Percentiles rank a stretch among this genome's conserved stretches.
Conservation (phyloP, 2,888 invertebrate genomes). For the Calliscelio sp. region DNA sequence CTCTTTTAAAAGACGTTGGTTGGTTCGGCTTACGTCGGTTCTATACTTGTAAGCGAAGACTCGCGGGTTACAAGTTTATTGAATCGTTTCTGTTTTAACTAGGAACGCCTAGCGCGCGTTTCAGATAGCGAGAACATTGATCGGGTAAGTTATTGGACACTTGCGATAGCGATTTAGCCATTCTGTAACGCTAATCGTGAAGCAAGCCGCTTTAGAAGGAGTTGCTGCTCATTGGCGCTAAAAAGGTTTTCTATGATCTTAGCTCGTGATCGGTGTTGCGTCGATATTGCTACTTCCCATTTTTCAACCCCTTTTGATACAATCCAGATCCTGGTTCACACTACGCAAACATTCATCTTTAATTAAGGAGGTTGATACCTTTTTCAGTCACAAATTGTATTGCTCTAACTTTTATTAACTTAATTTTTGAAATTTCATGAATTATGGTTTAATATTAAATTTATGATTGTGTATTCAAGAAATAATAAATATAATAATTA, state of each 20-base stretch:
- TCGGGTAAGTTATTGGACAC: constrained; percentile 78
- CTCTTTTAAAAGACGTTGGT: constrained; percentile 22
- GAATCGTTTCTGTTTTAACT: constrained; percentile 77
- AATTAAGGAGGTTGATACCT: constrained; percentile 25
- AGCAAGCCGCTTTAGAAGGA: constrained; percentile 76
- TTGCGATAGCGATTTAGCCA: constrained; percentile 68
- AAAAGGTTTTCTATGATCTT: constrained; percentile 62
- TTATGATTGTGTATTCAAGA: no score
- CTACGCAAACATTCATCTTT: constrained; percentile 42
- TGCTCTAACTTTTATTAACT: no score
- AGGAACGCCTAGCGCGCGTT: constrained; percentile 79
- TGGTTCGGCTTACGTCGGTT: constrained; percentile 36
- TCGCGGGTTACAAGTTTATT: constrained; percentile 69
- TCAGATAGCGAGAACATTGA: constrained; percentile 78
- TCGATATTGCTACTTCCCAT: constrained; percentile 64
- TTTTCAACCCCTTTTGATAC: constrained; percentile 48
- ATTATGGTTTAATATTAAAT: no score
- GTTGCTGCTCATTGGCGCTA: constrained; percentile 76
- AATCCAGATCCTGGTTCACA: constrained; percentile 62
- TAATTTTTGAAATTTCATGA: no score
- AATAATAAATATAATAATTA: no score
- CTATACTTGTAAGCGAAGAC: constrained; percentile 44
- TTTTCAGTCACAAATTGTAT: no score
- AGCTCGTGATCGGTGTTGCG: constrained; percentile 72
- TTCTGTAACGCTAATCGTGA: constrained; percentile 70